Evolutionary conservation across 2,888 invertebrate species (phyloP).

Genomic region (Drosophila kanekoi): DNA sequence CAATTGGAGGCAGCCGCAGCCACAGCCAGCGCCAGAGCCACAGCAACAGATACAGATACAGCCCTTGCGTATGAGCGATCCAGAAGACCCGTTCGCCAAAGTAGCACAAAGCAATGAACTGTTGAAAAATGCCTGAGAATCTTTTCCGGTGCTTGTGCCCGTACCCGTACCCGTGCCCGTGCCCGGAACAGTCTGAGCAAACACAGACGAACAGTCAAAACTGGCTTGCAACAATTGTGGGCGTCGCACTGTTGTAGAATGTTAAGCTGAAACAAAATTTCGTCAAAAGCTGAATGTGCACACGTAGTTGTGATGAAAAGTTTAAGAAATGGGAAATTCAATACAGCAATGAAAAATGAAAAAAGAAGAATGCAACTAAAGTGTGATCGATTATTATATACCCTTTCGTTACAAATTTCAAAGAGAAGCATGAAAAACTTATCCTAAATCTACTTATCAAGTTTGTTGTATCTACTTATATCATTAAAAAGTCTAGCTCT

Average conservation of each 20-base stretch:
- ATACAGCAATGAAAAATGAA: constrained; percentile 6
- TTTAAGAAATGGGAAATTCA: constrained; percentile 12
- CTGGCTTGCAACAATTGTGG: constrained; percentile 50
- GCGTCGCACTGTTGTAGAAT: constrained; percentile 52
- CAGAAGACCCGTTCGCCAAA: constrained; percentile 68
- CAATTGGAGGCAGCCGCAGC: constrained; percentile 37
- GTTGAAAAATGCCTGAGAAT: constrained; percentile 75
- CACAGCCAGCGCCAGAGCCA: neutral
- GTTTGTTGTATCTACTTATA: too few species aligned
- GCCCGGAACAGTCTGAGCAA: constrained; percentile 53
- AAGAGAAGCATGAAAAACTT: too few species aligned
- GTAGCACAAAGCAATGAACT: constrained; percentile 79
- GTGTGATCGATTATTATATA: neutral
- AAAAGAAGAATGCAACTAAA: neutral
- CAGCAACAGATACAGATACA: constrained; percentile 27
- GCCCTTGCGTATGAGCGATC: constrained; percentile 57
- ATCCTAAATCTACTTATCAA: too few species aligned
- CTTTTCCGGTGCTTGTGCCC: constrained; percentile 63
- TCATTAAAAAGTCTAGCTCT: too few species aligned
- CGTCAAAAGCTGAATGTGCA: constrained; percentile 21
- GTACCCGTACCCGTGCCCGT: constrained; percentile 44
- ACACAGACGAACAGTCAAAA: constrained; percentile 53
- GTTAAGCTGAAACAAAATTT: constrained; percentile 18
- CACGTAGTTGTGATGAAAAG: constrained; percentile 9
- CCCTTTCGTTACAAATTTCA: neutral